phyloP scores from a whole-genome alignment of 2,797 vertebrate species.

The Steatocranus sp. region DNA sequence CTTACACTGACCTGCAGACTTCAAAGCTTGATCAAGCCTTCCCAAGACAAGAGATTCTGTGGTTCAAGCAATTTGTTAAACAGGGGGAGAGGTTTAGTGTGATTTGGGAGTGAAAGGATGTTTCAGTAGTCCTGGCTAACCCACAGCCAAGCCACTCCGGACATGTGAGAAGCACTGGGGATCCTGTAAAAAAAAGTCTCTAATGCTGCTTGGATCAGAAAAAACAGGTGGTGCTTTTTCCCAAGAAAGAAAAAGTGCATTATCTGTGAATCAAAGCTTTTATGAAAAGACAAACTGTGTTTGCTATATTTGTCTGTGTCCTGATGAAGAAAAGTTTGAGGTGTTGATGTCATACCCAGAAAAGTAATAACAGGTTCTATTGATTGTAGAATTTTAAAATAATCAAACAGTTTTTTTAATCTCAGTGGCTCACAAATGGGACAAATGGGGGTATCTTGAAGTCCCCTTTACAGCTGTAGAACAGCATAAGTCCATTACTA shows the following conservation, averaged over 20 bases:
- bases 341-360: not conserved
- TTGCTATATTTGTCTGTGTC: not conserved
- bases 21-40: slow-evolving; percentile 74
- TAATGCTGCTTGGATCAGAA: slow-evolving; percentile 6
- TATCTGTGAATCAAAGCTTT: slow-evolving; percentile 25
- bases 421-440: not conserved
- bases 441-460: not conserved
- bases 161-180: slow-evolving; percentile 20
- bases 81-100: slow-evolving; percentile 67
- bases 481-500: slow-evolving; percentile 50
- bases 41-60: slow-evolving; percentile 66
- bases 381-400: not conserved
- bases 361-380: not conserved
- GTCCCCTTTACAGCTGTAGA: slow-evolving; percentile 17
- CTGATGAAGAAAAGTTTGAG: not conserved
- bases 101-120: slow-evolving; percentile 63
- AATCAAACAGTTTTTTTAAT: not conserved
- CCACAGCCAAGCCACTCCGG: slow-evolving; percentile 48
- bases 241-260: slow-evolving; percentile 36
- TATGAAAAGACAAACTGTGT: slow-evolving; percentile 30
- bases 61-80: slow-evolving; percentile 75
- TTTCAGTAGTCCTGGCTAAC: slow-evolving; percentile 63
- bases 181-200: not conserved
- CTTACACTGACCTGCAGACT: slow-evolving; percentile 74
- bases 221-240: slow-evolving; percentile 8